Evolutionary conservation across 2,113 vertebrate genomes (phyloP).

Genomic region (Stomatorhinus ivindoensis): DNA sequence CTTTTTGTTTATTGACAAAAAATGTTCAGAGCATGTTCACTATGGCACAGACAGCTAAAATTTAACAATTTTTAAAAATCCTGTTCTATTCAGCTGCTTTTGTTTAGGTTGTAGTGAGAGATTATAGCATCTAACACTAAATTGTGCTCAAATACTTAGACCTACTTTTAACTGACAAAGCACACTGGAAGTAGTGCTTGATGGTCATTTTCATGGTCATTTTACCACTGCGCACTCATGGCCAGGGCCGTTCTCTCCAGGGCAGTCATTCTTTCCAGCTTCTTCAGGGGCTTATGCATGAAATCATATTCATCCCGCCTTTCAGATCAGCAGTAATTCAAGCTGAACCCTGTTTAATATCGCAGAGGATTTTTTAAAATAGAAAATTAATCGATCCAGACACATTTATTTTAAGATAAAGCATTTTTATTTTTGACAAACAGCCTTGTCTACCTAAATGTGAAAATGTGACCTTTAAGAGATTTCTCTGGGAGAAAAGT

Average conservation of each 20-base stretch:
- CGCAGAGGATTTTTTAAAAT: neutral
- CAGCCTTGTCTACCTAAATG: constrained; percentile 19
- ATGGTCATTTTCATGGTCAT: constrained; percentile 11
- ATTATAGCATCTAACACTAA: neutral
- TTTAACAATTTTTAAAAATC: neutral
- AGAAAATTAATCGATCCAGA: constrained; percentile 19
- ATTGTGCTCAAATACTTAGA: neutral
- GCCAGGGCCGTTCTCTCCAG: neutral
- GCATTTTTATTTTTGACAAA: constrained; percentile 19
- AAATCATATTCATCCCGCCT: constrained; percentile 8
- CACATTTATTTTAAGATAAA: constrained; percentile 21
- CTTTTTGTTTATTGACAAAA: neutral
- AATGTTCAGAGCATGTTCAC: neutral
- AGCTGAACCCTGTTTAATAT: constrained; percentile 5
- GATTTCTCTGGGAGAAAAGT: constrained; percentile 29
- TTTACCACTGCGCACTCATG: neutral
- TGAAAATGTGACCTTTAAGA: constrained; percentile 22
- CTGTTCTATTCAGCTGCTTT: neutral
- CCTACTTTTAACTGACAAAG: constrained; percentile 4
- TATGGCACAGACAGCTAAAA: neutral
- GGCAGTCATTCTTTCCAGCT: neutral
- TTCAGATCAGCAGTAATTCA: constrained; percentile 6
- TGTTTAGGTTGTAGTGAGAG: neutral
- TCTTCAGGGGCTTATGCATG: neutral
- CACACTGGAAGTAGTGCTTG: neutral